Evolutionary conservation across 2,113 vertebrate genomes (phyloP), one percentile per base, ranked within the genome.

Genomic region (Cettia cetti): DNA sequence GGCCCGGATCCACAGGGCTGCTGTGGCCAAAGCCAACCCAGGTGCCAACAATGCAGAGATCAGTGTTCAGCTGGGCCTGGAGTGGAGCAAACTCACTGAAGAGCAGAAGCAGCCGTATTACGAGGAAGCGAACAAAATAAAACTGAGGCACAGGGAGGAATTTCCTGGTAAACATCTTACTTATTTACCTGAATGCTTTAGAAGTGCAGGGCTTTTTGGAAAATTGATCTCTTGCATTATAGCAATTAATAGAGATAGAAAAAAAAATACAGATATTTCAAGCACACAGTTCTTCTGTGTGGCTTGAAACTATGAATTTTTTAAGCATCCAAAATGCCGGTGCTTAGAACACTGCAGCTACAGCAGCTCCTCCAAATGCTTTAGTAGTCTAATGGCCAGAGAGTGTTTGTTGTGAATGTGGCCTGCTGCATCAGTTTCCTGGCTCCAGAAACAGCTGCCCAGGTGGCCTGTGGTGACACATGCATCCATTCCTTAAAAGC

Each of bases 71-170:
- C 98, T 99, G 2, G 98, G 98, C 60, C 13, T 96, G 77, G 98
- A 98, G 87, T 99, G 99, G 99, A 98, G 95, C 92, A 98, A 98
- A 61, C 97, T 99, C 61, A 99, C 97, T 40, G 98, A 99, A 81
- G 98, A 99, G 86, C 98, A 99, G 97, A 99, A 98, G 96, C 97
- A 97, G 93, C 98, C 99, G 1, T 99, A 99, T 88, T 99, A 97
- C 37, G 97, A 98, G 86, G 98, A 98, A 95, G 98, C 98, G 35
- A 89, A 89, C n/a, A 98, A 97, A 96, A 98, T 99, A 91, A 98
- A 98, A 96, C 82, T 95, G 87, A 98, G 97, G 52, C 98, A 99
- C 96, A 96, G 93, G 69, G 97, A 98, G 91, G 97, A 98, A 85
- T 98, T 98, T 96, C 99, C 98, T 91, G 98, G 99, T 99, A 98